These are phyloP conservation scores for Cotesia typhae DNA, from an alignment of 1,140 invertebrate genomes.

Conservation along the genomic window DNA sequence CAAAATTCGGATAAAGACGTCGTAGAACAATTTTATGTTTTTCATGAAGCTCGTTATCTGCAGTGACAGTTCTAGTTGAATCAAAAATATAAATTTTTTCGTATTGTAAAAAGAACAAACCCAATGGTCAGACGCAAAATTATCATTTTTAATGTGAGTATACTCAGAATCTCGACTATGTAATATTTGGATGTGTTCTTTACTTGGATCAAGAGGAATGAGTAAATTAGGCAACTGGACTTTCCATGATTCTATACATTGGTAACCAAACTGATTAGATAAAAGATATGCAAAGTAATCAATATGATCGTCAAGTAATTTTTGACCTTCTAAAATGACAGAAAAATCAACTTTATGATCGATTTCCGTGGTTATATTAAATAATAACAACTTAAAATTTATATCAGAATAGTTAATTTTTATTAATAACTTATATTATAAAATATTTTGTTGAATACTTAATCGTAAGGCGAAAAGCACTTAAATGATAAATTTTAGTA, in stretches of 20 bases:
- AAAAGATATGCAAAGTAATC: not conserved
- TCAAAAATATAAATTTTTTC: conserved; percentile 33
- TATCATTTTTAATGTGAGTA: not conserved
- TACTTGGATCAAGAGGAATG: not conserved
- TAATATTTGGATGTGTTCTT: not conserved
- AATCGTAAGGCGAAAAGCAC: too few species aligned
- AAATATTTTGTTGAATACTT: too few species aligned
- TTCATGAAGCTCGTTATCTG: conserved; percentile 4
- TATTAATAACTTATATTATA: too few species aligned
- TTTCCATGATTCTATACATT: conserved; percentile 18
- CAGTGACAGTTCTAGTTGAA: conserved; percentile 31
- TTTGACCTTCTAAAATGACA: too few species aligned
- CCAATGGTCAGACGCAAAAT: conserved; percentile 22
- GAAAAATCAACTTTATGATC: too few species aligned
- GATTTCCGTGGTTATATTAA: too few species aligned
- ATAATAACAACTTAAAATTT: too few species aligned
- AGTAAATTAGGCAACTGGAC: conserved; percentile 4
- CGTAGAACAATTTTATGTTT: conserved; percentile 28
- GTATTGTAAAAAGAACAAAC: conserved; percentile 37
- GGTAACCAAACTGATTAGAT: conserved; percentile 12
- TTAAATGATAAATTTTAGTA: too few species aligned
- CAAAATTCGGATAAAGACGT: conserved; percentile 26
- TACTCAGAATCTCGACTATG: not conserved
- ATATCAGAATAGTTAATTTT: too few species aligned
- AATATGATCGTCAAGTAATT: conserved; percentile 9